phyloP scores from a whole-genome alignment of 2,113 vertebrate species.

The Edolisoma coerulescens region DNA sequence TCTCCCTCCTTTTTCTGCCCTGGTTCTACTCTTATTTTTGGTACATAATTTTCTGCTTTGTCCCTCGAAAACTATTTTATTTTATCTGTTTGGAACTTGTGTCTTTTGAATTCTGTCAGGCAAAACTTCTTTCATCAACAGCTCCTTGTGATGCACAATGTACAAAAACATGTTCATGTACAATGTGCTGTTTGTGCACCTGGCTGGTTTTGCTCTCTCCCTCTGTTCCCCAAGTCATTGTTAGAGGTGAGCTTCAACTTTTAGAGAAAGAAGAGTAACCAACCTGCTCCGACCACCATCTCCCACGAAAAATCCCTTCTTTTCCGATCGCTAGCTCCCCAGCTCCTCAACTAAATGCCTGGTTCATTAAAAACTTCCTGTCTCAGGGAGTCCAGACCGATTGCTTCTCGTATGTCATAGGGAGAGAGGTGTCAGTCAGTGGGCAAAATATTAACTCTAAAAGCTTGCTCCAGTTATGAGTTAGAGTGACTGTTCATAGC shows the following conservation, averaged over 20 bases:
- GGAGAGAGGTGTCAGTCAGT: background rate
- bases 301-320: background rate
- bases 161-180: background rate
- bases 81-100: background rate
- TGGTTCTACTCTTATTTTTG: background rate
- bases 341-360: background rate
- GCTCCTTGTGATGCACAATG: background rate
- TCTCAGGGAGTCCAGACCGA: background rate
- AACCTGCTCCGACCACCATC: background rate
- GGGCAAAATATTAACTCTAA: background rate
- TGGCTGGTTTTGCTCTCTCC: background rate
- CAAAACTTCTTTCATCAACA: background rate
- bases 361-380: background rate
- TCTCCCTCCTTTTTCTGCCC: background rate
- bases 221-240: background rate
- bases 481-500: background rate
- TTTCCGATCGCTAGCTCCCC: background rate
- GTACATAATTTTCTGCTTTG: background rate
- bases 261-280: background rate
- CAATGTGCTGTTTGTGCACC: background rate
- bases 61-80: background rate
- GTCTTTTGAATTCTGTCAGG: background rate
- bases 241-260: background rate
- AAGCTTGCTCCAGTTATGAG: background rate
- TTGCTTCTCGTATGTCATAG: accelerated